These are phyloP conservation scores for Protophormia terraenovae DNA, from an alignment of 2,888 invertebrate genomes.

Conservation along the genomic window DNA sequence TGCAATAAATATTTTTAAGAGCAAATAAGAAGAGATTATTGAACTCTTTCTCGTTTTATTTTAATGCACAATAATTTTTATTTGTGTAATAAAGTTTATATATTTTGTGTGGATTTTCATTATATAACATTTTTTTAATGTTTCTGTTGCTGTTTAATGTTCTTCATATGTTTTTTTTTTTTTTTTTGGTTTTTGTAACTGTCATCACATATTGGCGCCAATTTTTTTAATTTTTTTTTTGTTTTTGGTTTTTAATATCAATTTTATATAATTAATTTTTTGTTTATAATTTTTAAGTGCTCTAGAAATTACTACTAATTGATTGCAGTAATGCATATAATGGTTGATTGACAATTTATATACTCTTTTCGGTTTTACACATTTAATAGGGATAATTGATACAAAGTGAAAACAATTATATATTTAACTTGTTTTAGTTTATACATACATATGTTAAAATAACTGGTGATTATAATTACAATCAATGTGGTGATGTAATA, in stretches of 20 bases:
- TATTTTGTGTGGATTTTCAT: not conserved
- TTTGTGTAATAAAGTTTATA: not conserved
- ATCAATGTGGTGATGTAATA: too few relatives aligned
- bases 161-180: constrained; percentile 14
- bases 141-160: constrained; percentile 20
- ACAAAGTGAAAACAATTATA: not conserved
- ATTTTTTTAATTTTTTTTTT: too few relatives aligned
- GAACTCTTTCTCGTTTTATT: not conserved
- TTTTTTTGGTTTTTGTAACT: too few relatives aligned
- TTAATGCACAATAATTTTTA: too few relatives aligned
- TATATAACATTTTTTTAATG: not conserved
- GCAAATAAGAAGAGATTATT: constrained; percentile 1
- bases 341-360: constrained; percentile 16
- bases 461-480: too few relatives aligned
- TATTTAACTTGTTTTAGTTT: not conserved
- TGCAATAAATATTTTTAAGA: not conserved
- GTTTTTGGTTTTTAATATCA: constrained; percentile 22
- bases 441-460: too few relatives aligned
- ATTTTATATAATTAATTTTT: constrained; percentile 40
- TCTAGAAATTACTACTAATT: constrained; percentile 49
- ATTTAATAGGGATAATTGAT: not conserved
- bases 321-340: constrained; percentile 33
- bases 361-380: not conserved
- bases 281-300: constrained; percentile 23
- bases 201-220: constrained; percentile 55